Conservation (phyloP, 2,888 invertebrate genomes). For the Drosophila picticornis region DNA sequence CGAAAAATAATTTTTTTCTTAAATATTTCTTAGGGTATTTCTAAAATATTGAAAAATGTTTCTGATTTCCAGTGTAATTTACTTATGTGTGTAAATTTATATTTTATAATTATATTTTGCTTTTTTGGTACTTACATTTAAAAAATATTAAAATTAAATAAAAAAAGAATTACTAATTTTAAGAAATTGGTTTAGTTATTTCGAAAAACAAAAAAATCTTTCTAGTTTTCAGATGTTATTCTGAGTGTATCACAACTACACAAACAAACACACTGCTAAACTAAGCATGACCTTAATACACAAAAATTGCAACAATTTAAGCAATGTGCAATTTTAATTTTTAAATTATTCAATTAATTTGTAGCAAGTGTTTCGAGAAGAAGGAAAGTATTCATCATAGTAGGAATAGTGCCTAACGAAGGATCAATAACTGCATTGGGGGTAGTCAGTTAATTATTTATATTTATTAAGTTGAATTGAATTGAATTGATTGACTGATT, state of each 20-base stretch:
- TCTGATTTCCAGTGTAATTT: background rate
- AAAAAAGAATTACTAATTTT: background rate
- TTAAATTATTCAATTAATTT: constrained; percentile 46
- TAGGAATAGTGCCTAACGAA: background rate
- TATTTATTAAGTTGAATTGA: background rate
- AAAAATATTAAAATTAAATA: too few relatives aligned
- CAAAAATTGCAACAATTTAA: constrained; percentile 47
- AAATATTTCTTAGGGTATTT: background rate
- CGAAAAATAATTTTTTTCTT: background rate
- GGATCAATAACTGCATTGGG: background rate
- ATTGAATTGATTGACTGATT: background rate
- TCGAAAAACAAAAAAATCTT: background rate
- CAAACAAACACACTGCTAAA: background rate
- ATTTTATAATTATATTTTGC: background rate
- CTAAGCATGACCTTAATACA: constrained; percentile 8
- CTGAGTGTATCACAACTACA: background rate
- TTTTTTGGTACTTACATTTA: background rate
- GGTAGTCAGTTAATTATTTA: background rate
- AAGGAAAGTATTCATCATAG: background rate
- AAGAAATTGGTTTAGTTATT: background rate
- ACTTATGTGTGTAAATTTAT: background rate
- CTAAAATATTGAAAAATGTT: background rate
- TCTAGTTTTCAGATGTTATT: background rate
- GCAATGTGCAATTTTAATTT: constrained; percentile 42
- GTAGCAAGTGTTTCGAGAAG: background rate